Conservation (phyloP, 1,140 invertebrate genomes). For the Whitmania pigra region DNA sequence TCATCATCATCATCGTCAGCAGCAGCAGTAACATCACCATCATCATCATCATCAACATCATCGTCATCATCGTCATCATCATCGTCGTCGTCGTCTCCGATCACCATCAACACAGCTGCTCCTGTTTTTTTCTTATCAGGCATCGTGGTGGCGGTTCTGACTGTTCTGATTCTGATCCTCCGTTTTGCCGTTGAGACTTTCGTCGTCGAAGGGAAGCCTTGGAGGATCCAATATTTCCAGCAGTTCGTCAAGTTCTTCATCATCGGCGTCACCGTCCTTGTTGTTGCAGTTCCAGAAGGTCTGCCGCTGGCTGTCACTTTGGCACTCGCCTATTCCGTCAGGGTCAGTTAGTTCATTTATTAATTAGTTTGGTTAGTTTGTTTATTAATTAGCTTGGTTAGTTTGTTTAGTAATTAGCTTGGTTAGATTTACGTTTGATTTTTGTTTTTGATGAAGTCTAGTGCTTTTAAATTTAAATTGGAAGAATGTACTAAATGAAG, state of each 20-base stretch:
- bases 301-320: constrained; percentile 88
- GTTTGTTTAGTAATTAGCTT: no score
- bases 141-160: constrained; percentile 85
- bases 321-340: constrained; percentile 86
- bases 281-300: constrained; percentile 96
- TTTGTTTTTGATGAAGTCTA: no score
- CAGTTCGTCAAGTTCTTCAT: constrained; percentile 65
- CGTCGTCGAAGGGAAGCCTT: constrained; percentile 56
- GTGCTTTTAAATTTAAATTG: no score
- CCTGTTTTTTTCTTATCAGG: constrained; percentile 41
- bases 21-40: no score
- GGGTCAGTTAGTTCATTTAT: constrained; percentile 1
- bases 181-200: constrained; percentile 82
- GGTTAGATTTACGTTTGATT: no score
- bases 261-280: constrained; percentile 94
- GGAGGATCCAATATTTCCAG: constrained; percentile 50
- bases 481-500: no score
- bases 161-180: constrained; percentile 81
- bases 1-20: no score
- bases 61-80: no score
- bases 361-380: neutral
- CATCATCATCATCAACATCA: no score
- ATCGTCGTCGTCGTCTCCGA: neutral
- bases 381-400: neutral
- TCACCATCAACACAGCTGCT: neutral